Evolutionary conservation across 2,113 vertebrate species (phyloP), one percentile per base, ranked within the genome.

Genomic region (Ammodytes marinus): DNA sequence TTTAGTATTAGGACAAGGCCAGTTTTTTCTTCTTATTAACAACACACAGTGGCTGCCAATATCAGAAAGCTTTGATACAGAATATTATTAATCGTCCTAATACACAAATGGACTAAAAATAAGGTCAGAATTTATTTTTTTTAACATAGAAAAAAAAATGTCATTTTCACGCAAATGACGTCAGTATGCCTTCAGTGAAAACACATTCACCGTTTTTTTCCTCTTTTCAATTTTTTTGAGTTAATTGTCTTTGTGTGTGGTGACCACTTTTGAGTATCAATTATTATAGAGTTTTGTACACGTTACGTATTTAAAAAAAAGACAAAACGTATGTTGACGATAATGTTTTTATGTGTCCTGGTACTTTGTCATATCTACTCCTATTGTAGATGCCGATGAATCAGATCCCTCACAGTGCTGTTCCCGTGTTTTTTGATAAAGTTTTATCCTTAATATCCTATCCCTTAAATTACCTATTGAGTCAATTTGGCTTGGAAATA

Each of bases 281-380:
- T 76, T 84, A 19, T 91, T 84, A 19, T 91, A 83, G 80, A 89
- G 68, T 86, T 90, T 87, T 90, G 90, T 58, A 88, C 90, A 90
- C 82, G 89, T 94, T 90, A 91, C 88, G 91, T 95, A 95, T 90
- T 95, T 89, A 94, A 94, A 79, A 27, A 27, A 27, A 68, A 95
- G 79, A 80, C 81, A 83, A 79, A 92, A 77, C 64, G 89, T 74
- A 78, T 91, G 85, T 96, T 88, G 90, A 89, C 82, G 88, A 93
- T 94, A 87, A 91, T 94, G 86, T 94, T 94, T 80, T 94, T 93
- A 93, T 91, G 92, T 95, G 95, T 96, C 92, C 95, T 96, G 97
- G 97, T 98, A 97, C 97, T 98, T 96, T 84, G 91, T 94, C 94
- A 92, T 47, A 90, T 95, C 90, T 88, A 90, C 87, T 19, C 86